These are phyloP conservation scores for Girardinus metallicus DNA, from an alignment of 2,797 vertebrate genomes.

Conservation along the genomic window DNA sequence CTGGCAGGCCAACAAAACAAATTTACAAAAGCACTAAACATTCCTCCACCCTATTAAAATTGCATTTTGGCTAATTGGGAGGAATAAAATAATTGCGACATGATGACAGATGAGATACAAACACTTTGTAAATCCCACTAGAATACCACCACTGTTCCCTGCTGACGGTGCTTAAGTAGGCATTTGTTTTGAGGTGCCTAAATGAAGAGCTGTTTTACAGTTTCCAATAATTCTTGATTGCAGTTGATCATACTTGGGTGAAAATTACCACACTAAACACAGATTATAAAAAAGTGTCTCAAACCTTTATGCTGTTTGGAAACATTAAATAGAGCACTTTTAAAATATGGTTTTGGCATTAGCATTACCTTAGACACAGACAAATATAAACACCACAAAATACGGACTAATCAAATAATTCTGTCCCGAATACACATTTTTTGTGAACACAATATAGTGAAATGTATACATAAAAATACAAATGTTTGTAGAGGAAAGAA, in stretches of 20 bases:
- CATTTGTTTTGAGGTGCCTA: neutral
- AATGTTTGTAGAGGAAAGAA: slow-evolving; percentile 12
- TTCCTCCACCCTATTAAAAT: neutral
- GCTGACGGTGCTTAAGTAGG: neutral
- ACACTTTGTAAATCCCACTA: neutral
- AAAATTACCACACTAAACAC: neutral
- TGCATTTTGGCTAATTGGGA: neutral
- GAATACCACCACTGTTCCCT: neutral
- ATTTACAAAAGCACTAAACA: neutral
- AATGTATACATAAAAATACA: neutral
- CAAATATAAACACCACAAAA: neutral
- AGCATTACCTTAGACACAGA: neutral
- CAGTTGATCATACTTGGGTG: neutral
- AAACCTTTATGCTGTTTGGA: neutral
- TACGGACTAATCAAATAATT: neutral
- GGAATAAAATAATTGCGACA: neutral
- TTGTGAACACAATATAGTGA: neutral
- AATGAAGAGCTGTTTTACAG: neutral
- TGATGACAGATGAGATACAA: neutral
- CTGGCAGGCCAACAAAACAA: neutral
- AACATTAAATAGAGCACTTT: neutral
- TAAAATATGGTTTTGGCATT: neutral
- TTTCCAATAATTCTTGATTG: neutral
- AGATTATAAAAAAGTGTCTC: neutral
- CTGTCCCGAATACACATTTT: neutral